Conservation (phyloP, 2,888 invertebrate genomes). For the Gasteruption jaculator region DNA sequence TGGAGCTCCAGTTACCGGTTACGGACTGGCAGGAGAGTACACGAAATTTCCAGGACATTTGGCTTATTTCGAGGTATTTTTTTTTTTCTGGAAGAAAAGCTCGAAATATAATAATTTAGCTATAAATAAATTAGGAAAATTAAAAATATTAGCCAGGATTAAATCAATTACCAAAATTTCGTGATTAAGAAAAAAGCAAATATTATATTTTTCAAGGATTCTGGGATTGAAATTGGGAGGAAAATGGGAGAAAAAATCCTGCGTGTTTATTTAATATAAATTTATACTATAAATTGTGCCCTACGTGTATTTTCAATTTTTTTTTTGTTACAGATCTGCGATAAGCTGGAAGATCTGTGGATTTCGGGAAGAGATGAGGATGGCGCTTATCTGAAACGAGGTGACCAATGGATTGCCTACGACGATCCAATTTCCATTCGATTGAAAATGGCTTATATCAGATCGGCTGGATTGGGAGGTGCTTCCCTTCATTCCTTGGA, state of each 20-base stretch:
- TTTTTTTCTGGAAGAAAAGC: too few relatives aligned
- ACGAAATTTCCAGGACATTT: conserved; percentile 64
- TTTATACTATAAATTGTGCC: neutral
- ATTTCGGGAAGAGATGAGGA: conserved; percentile 56
- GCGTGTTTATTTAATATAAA: neutral
- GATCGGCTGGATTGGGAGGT: conserved; percentile 64
- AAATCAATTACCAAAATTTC: too few relatives aligned
- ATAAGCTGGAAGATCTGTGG: conserved; percentile 58
- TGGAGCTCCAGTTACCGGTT: conserved; percentile 60
- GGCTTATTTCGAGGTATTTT: conserved; percentile 68
- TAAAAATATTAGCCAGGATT: too few relatives aligned
- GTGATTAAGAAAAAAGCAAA: too few relatives aligned
- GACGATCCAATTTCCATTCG: conserved; percentile 59
- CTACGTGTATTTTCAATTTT: neutral
- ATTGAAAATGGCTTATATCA: conserved; percentile 61
- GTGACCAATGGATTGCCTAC: conserved; percentile 78
- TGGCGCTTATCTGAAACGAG: conserved; percentile 64
- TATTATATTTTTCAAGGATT: too few relatives aligned
- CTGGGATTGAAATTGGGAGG: conserved; percentile 10
- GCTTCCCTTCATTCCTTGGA: conserved; percentile 70
- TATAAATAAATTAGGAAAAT: too few relatives aligned
- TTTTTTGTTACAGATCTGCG: conserved; percentile 55
- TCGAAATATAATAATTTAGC: too few relatives aligned
- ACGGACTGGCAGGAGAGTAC: conserved; percentile 64
- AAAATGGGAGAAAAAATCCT: conserved; percentile 1